Evolutionary conservation across 2,888 invertebrate species (phyloP).

Genomic region (Steromphala cineraria): DNA sequence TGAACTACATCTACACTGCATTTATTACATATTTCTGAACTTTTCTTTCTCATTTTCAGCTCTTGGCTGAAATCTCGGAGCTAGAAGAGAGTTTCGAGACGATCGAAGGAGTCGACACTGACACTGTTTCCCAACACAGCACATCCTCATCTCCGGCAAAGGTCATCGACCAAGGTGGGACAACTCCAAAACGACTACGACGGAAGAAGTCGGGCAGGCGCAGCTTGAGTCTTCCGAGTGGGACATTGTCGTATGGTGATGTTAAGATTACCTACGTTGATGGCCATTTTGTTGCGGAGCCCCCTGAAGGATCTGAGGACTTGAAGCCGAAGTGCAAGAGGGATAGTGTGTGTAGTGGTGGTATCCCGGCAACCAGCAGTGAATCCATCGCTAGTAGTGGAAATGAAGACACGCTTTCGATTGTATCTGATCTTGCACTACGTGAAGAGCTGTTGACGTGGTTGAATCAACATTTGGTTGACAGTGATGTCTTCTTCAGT

Average conservation of each 20-base stretch:
- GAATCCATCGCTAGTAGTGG: neutral
- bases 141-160: neutral
- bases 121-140: conserved; percentile 1
- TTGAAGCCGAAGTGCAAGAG: neutral
- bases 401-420: neutral
- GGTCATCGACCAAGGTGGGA: neutral
- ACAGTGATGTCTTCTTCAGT: conserved; percentile 26
- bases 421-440: conserved; percentile 31
- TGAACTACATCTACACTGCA: neutral
- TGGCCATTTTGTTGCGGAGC: conserved; percentile 42
- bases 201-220: conserved; percentile 27
- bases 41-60: conserved; percentile 46
- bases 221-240: conserved; percentile 44
- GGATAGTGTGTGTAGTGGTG: neutral
- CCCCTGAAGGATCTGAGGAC: neutral
- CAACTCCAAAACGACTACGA: neutral
- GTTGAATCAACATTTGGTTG: conserved; percentile 35
- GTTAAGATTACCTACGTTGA: conserved; percentile 42
- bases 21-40: neutral
- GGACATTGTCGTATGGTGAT: conserved; percentile 40
- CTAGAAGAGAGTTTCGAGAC: conserved; percentile 49
- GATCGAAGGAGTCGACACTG: neutral
- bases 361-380: neutral
- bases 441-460: conserved; percentile 43
- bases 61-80: conserved; percentile 67